Evolutionary conservation across 2,113 vertebrate genomes (phyloP), one percentile per base, ranked within the genome.

Genomic region (Anarhynchus alexandrinus): DNA sequence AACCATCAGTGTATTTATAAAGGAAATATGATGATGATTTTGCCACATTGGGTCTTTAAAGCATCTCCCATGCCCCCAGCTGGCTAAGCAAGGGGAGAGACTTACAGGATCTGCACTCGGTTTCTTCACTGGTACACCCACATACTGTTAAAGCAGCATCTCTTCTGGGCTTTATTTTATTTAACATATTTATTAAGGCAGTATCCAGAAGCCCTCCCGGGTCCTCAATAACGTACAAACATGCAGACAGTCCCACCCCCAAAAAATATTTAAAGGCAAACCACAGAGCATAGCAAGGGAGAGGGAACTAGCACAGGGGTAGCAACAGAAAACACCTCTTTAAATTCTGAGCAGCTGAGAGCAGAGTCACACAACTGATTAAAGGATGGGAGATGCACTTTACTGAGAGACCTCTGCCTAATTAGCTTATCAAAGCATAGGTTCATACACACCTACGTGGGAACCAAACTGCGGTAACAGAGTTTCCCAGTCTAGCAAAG

Each of bases 361-460:
- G 61, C 49, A 72, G 76, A 74, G 54, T 62, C 92, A 83, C 67
- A 54, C 45, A 80, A 55, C 34, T 88, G 92, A 90, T 73, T 73
- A 83, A 90, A 93, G 85, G 90, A 77, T 3, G 5, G 52, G 59
- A 77, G n/a, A 54, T 66, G 71, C 90, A 86, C 92, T 93, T 81
- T 45, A 80, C 67, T 57, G 66, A 82, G 52, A 77, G 22, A 85
- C 20, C 34, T 45, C 74, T 40, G 67, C 9, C 66, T 92, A 90
- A 95, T 96, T 93, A 93, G 90, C 90, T 93, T 74, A 88, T 94
- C 96, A 96, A 96, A 96, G 85, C 42, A 2, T 9, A 58, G 59
- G 55, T 92, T 78, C 82, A 52, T 65, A 62, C 89, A 78, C 96
- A 95, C 95, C 94, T 96, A 93, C 0, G 4, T 94, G 94, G 86